A percentile compares a stretch with the other conserved stretches of the same genome.
phyloP scores from a whole-genome alignment of 2,888 invertebrate genomes.

The Ennomos fuscantarius region DNA sequence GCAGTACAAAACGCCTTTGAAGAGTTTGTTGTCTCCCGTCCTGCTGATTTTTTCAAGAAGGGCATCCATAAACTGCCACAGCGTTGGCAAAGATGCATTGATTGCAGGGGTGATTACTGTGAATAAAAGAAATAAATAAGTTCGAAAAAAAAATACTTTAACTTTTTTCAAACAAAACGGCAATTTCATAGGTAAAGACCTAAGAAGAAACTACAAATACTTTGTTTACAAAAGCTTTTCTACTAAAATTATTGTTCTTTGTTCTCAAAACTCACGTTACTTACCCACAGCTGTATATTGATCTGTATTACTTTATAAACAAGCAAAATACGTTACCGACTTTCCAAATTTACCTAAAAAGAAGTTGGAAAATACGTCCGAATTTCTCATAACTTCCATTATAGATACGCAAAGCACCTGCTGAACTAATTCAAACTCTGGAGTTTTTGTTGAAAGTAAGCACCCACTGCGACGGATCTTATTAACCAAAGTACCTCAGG shows the following conservation, averaged over 20 bases:
- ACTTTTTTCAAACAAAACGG: too few relatives aligned
- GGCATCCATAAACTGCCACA: too few relatives aligned
- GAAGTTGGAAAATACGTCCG: constrained; percentile 8
- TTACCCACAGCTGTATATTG: constrained; percentile 10
- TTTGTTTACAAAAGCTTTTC: too few relatives aligned
- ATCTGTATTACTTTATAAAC: constrained; percentile 17
- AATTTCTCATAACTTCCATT: constrained; percentile 24
- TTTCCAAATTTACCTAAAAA: constrained; percentile 23
- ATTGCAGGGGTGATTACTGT: too few relatives aligned
- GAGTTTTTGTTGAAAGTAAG: not conserved
- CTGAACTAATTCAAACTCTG: constrained; percentile 20
- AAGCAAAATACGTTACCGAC: constrained; percentile 10
- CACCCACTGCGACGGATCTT: constrained; percentile 18
- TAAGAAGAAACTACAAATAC: too few relatives aligned
- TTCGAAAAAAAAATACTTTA: too few relatives aligned
- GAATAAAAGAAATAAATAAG: too few relatives aligned
- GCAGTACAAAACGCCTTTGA: too few relatives aligned
- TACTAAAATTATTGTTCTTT: not conserved
- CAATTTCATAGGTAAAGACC: too few relatives aligned
- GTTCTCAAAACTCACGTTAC: not conserved
- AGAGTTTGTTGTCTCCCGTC: too few relatives aligned
- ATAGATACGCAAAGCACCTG: constrained; percentile 25
- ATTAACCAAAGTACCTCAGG: not conserved
- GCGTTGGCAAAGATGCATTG: too few relatives aligned
- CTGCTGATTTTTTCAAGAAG: too few relatives aligned